Evolutionary conservation across 2,113 vertebrate species (phyloP).

Genomic region (Megaceryle torquata): DNA sequence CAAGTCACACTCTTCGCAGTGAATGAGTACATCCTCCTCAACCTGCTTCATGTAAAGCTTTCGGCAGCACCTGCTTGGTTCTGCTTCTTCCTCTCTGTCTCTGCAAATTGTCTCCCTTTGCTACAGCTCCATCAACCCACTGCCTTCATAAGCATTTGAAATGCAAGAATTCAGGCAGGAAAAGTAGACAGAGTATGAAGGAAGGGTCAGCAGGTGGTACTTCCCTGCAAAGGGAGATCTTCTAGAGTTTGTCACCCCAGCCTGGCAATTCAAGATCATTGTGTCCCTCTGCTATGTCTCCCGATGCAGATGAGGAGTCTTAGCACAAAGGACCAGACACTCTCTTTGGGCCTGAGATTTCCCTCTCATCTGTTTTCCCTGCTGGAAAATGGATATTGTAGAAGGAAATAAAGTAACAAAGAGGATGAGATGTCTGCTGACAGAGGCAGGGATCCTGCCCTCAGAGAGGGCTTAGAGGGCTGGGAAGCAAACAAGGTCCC

Average conservation of each 20-base stretch:
- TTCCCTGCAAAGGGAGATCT: neutral
- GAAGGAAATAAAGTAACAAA: neutral
- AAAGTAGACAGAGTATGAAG: neutral
- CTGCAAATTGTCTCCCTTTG: neutral
- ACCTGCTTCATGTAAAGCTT: slow-evolving; percentile 86
- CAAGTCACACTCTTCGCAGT: slow-evolving; percentile 89
- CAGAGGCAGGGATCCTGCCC: neutral
- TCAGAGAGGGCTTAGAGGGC: neutral
- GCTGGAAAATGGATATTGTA: neutral
- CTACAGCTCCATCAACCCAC: neutral
- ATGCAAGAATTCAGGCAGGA: neutral
- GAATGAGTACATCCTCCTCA: slow-evolving; percentile 90
- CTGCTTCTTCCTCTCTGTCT: neutral
- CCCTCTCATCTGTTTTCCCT: neutral
- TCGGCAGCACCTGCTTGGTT: neutral
- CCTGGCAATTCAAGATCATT: neutral
- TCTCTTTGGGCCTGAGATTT: neutral
- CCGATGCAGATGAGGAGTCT: neutral
- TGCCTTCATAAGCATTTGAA: neutral
- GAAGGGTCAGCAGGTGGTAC: fast-evolving
- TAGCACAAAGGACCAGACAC: neutral
- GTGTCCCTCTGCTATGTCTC: neutral
- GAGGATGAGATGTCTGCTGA: neutral
- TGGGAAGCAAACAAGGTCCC: neutral
- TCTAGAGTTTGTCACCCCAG: neutral